Evolutionary conservation across 2,113 vertebrate species (phyloP), one percentile per base, ranked within the genome.

Genomic region (Tamias sibiricus): DNA sequence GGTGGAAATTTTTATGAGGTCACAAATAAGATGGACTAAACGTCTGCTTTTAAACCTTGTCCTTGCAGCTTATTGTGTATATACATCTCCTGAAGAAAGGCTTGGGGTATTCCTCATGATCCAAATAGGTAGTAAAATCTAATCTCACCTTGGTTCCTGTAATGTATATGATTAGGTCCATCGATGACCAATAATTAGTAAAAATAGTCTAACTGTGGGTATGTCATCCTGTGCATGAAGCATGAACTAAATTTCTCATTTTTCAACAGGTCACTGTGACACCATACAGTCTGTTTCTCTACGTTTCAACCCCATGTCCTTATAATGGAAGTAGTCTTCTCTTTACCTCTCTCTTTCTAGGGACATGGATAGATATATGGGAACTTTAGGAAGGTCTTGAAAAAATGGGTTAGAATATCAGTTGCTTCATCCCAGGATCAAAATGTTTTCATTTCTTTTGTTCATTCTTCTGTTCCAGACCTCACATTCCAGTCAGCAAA

Each of bases 401-500:
- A 91, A 69, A 57, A 57, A 37, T 74, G 42, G 12, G 62, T 44
- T 54, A 87, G 69, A 80, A 19, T 22, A 47, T 66, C 35, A 17
- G 0, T 71, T 32, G n/a, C 74, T 94, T 69, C 82, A 19, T 90
- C 84, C 86, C 47, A 2, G 44, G 26, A 90, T 71, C 68, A 35
- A 75, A 87, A 69, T 72, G 24, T 94, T 91, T 87, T 97, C 52
- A 75, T 90, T 87, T 35, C 40, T 40, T 96, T 95, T 95, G 79
- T 95, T 95, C 20, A 0, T 96, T 97, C 98, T 95, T 93, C 62
- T 95, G 0, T 97, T 95, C 12, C 95, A 99, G 99, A 99, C 99
- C 99, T 99, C 99, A 99, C 98, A 98, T 99, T 98, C 99, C 99
- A 90, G 98, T 99, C 96, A 99, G 98, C 98, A 99, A 99, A 97